Evolutionary conservation across 2,888 invertebrate genomes (phyloP).

Genomic region (Dryococelus australis): DNA sequence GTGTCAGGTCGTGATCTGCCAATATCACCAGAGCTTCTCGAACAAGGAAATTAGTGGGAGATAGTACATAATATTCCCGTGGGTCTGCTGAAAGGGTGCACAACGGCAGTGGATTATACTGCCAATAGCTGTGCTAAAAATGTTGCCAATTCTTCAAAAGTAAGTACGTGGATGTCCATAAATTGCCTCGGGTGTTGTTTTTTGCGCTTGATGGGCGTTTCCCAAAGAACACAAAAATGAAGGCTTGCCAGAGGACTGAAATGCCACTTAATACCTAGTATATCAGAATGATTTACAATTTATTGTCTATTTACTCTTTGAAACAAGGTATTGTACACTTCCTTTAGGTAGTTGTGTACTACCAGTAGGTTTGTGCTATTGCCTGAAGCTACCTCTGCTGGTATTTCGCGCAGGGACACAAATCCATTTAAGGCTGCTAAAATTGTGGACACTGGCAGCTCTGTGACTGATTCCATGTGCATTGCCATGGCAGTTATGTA

Average conservation of each 20-base stretch:
- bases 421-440: neutral
- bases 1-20: conserved; percentile 45
- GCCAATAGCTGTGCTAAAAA: conserved; percentile 47
- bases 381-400: neutral
- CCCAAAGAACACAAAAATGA: conserved; percentile 55
- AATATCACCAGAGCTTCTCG: conserved; percentile 46
- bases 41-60: conserved; percentile 52
- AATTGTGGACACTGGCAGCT: neutral
- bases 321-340: neutral
- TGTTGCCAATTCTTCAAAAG: conserved; percentile 53
- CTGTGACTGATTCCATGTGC: neutral
- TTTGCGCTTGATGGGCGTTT: conserved; percentile 53
- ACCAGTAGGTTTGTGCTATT: neutral
- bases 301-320: neutral
- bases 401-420: neutral
- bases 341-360: neutral
- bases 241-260: conserved; percentile 54
- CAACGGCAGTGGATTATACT: conserved; percentile 52
- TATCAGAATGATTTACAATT: neutral
- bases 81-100: conserved; percentile 46
- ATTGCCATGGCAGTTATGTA: neutral
- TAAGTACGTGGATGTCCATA: conserved; percentile 48
- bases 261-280: conserved; percentile 50
- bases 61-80: conserved; percentile 46
- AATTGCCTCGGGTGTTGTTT: conserved; percentile 53